These are phyloP conservation scores for Drosophila pegasa DNA, from an alignment of 2,888 invertebrate genomes.

Conservation along the genomic window DNA sequence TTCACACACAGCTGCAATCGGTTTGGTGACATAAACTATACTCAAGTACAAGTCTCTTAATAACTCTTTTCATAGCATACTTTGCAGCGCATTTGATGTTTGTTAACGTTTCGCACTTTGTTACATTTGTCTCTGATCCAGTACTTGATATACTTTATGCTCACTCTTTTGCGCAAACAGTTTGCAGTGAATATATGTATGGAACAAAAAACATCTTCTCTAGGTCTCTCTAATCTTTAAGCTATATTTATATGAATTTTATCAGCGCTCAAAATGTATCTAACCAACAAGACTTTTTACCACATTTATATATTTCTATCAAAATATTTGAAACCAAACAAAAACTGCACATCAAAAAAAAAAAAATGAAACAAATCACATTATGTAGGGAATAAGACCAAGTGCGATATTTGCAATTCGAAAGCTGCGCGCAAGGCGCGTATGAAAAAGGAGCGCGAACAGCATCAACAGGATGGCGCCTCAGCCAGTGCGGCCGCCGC, in stretches of 20 bases:
- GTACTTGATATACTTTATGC: constrained; percentile 54
- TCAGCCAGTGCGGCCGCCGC: constrained; percentile 82
- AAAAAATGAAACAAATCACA: constrained; percentile 46
- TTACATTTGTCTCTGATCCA: neutral
- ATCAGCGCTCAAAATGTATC: constrained; percentile 72
- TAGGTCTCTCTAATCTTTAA: constrained; percentile 39
- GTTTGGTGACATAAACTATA: constrained; percentile 76
- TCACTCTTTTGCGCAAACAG: constrained; percentile 84
- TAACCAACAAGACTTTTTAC: constrained; percentile 73
- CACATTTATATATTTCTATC: constrained; percentile 74
- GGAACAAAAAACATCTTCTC: constrained; percentile 2
- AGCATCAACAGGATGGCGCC: constrained; percentile 84
- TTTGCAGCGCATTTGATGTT: constrained; percentile 38
- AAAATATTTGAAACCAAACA: constrained; percentile 35
- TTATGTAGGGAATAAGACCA: constrained; percentile 93
- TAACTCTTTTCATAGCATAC: constrained; percentile 35
- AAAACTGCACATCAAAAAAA: constrained; percentile 30
- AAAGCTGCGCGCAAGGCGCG: constrained; percentile 90
- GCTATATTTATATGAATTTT: constrained; percentile 38
- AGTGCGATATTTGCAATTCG: constrained; percentile 93
- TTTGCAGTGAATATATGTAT: constrained; percentile 67
- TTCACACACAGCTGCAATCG: constrained; percentile 73
- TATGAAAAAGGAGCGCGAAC: constrained; percentile 87
- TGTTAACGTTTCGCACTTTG: constrained; percentile 16
- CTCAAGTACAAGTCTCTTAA: constrained; percentile 7